Evolutionary conservation across 2,113 vertebrate species (phyloP), one percentile per base, ranked within the genome.

Genomic region (Chauna torquata): DNA sequence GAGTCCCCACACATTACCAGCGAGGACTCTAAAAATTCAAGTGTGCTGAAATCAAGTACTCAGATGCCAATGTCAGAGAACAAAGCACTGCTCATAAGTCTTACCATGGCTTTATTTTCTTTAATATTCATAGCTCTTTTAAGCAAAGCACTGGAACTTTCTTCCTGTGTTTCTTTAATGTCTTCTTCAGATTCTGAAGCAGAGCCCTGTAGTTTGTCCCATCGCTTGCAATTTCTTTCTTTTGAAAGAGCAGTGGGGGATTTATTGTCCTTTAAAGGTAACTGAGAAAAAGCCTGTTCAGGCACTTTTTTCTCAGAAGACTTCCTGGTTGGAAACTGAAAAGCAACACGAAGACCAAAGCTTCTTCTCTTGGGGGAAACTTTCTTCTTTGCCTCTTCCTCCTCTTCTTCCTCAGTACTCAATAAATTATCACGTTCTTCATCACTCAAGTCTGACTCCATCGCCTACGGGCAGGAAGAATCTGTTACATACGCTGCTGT

Each of bases 81-180:
- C 28, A 86, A 90, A 93, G 30, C 12, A 74, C 6, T 59, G 55
- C 38, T 74, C 5, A 0, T 30, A 82, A 50, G 30, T 81, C 98
- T 96, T 97, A 99, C 99, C 99, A 99, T 98, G 77, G 99, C 99
- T 97, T 99, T 99, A 98, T 99, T 99, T 98, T 99, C 99, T 96
- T 99, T 98, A 94, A 99, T 99, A 97, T 99, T 99, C 96, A 99
- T 98, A 90, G 99, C 98, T 95, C 99, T 98, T 89, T 99, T 99
- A 86, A 98, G 97, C 70, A 99, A 86, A 15, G 98, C 98, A 30
- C 92, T 98, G 2, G 96, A 98, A 72, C 28, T 91, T 88, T 98
- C 98, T n/a, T 98, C 97, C 74, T 97, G 96, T 57, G 93, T 95
- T 22, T 97, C 98, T 88, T 94, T 96, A n/a, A 94, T 38, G 3